Conservation (phyloP, 2,113 vertebrate species). For the Pithys albifrons region DNA sequence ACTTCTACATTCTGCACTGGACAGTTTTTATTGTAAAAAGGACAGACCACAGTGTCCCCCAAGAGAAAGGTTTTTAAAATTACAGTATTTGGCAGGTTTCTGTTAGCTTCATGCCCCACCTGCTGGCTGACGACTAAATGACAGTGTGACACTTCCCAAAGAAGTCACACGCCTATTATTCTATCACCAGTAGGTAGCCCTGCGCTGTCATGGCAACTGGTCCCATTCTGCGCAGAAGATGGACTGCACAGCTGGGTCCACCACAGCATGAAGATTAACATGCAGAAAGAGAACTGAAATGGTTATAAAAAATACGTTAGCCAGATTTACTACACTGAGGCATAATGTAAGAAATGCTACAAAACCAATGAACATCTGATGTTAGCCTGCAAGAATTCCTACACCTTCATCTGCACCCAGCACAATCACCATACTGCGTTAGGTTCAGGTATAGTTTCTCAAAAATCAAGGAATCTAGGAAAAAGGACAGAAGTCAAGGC, state of each 20-base stretch:
- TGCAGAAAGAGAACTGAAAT: neutral
- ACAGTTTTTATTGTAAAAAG: neutral
- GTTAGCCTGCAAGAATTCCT: neutral
- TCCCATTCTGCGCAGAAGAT: neutral
- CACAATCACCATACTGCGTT: neutral
- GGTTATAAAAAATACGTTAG: neutral
- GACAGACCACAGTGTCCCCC: neutral
- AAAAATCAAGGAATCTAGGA: neutral
- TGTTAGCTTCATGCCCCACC: constrained; percentile 67
- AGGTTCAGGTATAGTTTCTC: neutral
- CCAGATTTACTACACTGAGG: neutral
- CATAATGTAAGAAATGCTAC: neutral
- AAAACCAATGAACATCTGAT: neutral
- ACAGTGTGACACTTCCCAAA: neutral
- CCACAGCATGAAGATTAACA: neutral
- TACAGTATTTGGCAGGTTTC: neutral
- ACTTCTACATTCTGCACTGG: neutral
- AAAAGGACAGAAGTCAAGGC: neutral
- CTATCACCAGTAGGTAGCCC: neutral
- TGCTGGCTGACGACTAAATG: constrained; percentile 53
- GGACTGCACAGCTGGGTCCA: constrained; percentile 19
- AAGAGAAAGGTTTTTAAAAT: neutral
- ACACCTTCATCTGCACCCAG: neutral
- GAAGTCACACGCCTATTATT: neutral
- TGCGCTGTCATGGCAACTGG: constrained; percentile 36